A percentile compares a stretch with the other conserved stretches of the same genome.
These are phyloP conservation scores for Anniella stebbinsi DNA, from an alignment of 2,797 vertebrate genomes.

Conservation along the genomic window DNA sequence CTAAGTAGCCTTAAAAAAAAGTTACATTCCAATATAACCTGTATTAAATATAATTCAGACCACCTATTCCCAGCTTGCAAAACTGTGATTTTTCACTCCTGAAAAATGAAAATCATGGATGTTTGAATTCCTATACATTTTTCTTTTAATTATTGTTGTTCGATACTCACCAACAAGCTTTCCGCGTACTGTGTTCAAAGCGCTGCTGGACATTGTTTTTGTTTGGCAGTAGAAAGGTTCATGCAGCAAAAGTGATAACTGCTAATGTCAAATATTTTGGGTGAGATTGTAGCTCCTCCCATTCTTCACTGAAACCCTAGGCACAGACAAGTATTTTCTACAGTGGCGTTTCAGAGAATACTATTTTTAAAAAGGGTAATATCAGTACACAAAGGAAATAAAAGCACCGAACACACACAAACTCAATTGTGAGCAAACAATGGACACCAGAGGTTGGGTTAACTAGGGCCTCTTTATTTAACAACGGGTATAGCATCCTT, in stretches of 20 bases:
- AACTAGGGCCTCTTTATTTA: too few species aligned
- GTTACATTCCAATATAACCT: not conserved
- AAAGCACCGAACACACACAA: not conserved
- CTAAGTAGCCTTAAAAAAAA: not conserved
- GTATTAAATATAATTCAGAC: not conserved
- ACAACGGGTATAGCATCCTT: too few species aligned
- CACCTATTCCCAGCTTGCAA: not conserved
- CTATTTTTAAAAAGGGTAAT: too few species aligned
- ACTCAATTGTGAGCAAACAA: too few species aligned
- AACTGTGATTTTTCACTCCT: not conserved
- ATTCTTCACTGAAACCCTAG: not conserved
- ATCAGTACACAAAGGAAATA: not conserved
- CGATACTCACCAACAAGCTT: not conserved
- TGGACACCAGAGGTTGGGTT: too few species aligned
- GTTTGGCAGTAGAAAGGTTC: not conserved
- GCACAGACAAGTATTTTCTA: not conserved
- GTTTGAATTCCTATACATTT: not conserved
- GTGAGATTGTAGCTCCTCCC: not conserved
- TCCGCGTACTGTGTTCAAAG: not conserved
- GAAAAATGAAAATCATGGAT: not conserved
- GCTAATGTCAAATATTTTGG: not conserved
- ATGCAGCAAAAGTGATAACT: not conserved
- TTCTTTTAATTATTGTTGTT: not conserved
- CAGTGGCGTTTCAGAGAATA: not conserved
- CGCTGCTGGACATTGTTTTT: not conserved